A percentile compares a stretch with the other conserved stretches of the same genome.
These are phyloP conservation scores for Mythimna loreyi DNA, from an alignment of 2,888 invertebrate species.

Conservation along the genomic window DNA sequence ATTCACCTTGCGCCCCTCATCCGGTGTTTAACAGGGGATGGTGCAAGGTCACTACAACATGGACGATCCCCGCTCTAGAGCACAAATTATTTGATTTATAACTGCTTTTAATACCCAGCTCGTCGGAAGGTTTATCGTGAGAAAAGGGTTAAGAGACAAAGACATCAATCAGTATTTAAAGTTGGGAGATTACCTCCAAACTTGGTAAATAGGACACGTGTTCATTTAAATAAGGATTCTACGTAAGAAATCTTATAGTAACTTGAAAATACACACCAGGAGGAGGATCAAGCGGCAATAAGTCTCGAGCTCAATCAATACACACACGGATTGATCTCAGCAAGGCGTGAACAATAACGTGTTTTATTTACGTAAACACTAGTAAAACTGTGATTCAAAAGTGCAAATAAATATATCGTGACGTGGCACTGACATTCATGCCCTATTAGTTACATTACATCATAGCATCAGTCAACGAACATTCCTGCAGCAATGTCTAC, in stretches of 20 bases:
- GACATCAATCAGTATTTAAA: conserved; percentile 70
- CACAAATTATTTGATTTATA: conserved; percentile 73
- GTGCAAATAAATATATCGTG: conserved; percentile 21
- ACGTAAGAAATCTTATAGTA: conserved; percentile 66
- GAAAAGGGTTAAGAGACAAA: conserved; percentile 69
- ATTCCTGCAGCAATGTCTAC: conserved; percentile 5
- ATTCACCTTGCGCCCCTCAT: conserved; percentile 77
- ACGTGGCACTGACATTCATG: conserved; percentile 27
- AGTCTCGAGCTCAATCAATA: conserved; percentile 75
- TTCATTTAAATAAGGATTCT: conserved; percentile 64
- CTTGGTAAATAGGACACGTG: conserved; percentile 67
- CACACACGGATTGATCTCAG: conserved; percentile 54
- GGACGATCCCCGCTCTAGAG: conserved; percentile 58
- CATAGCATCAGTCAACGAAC: not conserved
- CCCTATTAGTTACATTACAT: conserved; percentile 10
- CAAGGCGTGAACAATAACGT: conserved; percentile 38
- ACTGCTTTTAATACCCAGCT: conserved; percentile 62
- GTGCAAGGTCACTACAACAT: conserved; percentile 76
- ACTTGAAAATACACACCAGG: conserved; percentile 70
- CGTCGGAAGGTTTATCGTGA: conserved; percentile 68
- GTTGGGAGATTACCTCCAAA: conserved; percentile 69
- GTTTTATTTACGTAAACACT: conserved; percentile 44
- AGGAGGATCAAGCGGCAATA: conserved; percentile 69
- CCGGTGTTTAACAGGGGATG: conserved; percentile 70
- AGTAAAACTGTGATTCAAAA: conserved; percentile 36